These are phyloP conservation scores for Canis aureus DNA, from an alignment of 2,113 vertebrate genomes.

Conservation along the genomic window DNA sequence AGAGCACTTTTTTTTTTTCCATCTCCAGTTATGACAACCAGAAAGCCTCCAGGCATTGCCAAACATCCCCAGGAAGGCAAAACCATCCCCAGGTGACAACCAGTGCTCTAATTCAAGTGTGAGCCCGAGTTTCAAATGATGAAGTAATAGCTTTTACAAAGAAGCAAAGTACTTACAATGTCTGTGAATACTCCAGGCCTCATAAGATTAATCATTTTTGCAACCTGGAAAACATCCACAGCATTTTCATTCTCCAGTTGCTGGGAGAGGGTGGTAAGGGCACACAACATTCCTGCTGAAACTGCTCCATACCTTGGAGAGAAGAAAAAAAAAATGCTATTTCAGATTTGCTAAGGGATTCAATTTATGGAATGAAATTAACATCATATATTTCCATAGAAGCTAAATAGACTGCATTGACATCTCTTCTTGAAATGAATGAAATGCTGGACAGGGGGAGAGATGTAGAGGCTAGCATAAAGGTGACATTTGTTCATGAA, in stretches of 20 bases:
- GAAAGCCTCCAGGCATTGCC: neutral
- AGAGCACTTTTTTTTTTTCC: neutral
- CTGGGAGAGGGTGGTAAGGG: conserved; percentile 97
- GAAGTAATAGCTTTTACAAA: neutral
- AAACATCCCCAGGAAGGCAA: neutral
- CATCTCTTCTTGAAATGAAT: neutral
- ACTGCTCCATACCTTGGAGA: conserved; percentile 96
- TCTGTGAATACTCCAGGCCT: conserved; percentile 99
- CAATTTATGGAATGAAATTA: neutral
- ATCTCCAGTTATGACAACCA: neutral
- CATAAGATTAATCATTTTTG: conserved; percentile 99
- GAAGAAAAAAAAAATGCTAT: neutral
- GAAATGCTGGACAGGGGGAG: neutral
- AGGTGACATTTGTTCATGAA: neutral
- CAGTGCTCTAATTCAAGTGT: neutral
- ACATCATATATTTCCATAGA: neutral
- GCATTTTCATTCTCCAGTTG: conserved; percentile 97
- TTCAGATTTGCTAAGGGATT: neutral
- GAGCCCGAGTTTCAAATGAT: neutral
- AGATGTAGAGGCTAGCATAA: neutral
- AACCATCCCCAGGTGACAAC: neutral
- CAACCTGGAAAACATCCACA: conserved; percentile 99
- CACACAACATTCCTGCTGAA: conserved; percentile 97
- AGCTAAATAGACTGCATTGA: neutral
- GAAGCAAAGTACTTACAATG: conserved; percentile 91